phyloP scores from a whole-genome alignment of 2,113 vertebrate genomes.

The Corythoichthys haematopterus region DNA sequence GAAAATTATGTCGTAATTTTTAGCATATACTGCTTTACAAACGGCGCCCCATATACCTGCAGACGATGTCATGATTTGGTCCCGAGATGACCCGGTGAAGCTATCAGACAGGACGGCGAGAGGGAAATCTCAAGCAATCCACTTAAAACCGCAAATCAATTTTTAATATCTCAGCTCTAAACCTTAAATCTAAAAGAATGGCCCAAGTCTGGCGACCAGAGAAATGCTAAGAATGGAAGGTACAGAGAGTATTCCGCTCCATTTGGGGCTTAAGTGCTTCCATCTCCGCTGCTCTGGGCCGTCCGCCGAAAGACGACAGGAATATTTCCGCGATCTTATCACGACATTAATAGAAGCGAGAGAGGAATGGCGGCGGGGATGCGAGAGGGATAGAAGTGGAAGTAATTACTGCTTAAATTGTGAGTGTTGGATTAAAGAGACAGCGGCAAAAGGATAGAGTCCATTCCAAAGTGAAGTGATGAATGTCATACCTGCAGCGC shows the following conservation, averaged over 20 bases:
- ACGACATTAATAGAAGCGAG: conserved; percentile 7
- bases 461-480: conserved; percentile 12
- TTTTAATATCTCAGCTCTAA: background rate
- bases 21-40: too few species aligned
- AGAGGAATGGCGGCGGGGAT: conserved; percentile 9
- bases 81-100: background rate
- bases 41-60: too few species aligned
- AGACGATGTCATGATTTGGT: background rate
- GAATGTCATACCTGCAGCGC: background rate
- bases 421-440: conserved; percentile 25
- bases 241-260: background rate
- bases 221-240: background rate
- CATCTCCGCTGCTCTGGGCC: conserved; percentile 11
- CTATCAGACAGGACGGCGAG: background rate
- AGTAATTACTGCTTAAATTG: conserved; percentile 35
- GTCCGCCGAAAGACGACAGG: conserved; percentile 17
- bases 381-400: conserved; percentile 3
- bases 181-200: background rate
- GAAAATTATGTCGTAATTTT: too few species aligned
- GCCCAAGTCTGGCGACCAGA: background rate
- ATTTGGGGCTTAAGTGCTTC: conserved; percentile 10
- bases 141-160: background rate
- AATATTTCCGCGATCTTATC: conserved; percentile 32
- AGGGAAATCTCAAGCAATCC: background rate
- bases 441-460: conserved; percentile 13